Base-by-base conservation (phyloP, 1,140 invertebrate species). In the Archivesica marissinica region DNA sequence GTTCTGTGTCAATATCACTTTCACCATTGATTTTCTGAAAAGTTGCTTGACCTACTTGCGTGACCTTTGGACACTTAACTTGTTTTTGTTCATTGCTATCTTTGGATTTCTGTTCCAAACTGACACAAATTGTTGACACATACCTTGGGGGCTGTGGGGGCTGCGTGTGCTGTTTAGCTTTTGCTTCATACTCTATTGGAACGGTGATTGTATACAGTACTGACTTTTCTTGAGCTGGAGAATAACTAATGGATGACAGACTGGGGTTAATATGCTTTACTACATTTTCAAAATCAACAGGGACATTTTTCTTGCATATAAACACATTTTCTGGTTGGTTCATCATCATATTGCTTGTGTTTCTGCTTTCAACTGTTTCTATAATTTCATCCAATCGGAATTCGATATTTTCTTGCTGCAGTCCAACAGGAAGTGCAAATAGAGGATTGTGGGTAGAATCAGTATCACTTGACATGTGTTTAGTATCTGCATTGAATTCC, bases 181-280 rank as follows among this genome's bases (percentile, higher is more conserved):
- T 76, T 25, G 44, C 4, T 17, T 11, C 39, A 28, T 33, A 52
- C 15, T 72, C 41, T 54, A 81, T 23, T 0, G 78, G 78, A 81
- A 81, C 47, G 39, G 66, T 28, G 4, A 81, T 41, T 1, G 78
- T 81, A 50, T 47, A 81, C 1, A 70, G 25, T 44, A 81, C 30
- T 38, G 78, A 47, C 38, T 81, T 81, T 23, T 81, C 64, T 13
- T 20, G 23, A 44, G 44, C 30, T 41, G 30, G 13, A 28, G 76
- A 1, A 28, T 79, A 79, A 41, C 33, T 66, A 30, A 79, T 79
- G 35, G 76, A 44, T 11, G 39, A 47, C 1, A 79, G 33, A 30
- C 38, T 11, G 15, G 76, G 76, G 2, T 79, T 79, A 23, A 23
- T 64, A 28, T 61, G n/a, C n/a, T n/a, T n/a, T n/a, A n/a, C n/a